A percentile compares a stretch with the other conserved stretches of the same genome.
Conservation (phyloP, 2,797 vertebrate genomes). For the Scleropages formosus region DNA sequence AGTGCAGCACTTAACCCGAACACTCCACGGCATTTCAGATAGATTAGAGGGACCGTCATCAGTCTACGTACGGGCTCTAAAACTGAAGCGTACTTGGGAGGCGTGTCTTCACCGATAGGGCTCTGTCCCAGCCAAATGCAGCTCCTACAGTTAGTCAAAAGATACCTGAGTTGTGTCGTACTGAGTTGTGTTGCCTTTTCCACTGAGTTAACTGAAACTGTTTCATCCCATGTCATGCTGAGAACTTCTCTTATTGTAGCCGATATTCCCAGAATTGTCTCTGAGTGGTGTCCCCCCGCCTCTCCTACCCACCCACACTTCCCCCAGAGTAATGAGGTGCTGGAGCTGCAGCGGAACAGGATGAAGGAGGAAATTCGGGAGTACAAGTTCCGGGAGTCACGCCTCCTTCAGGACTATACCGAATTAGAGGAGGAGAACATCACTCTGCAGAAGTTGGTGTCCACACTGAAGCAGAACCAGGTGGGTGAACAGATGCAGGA, state of each 20-base stretch:
- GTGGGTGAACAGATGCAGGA: conserved; percentile 39
- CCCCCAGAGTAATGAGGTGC: conserved; percentile 83
- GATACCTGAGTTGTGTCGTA: too few species aligned
- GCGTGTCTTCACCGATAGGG: neutral
- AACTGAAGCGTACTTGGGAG: neutral
- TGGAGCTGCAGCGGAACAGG: conserved; percentile 85
- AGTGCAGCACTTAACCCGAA: too few species aligned
- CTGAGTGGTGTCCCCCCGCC: neutral
- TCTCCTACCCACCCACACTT: neutral
- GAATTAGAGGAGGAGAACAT: conserved; percentile 98
- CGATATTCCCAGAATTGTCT: neutral
- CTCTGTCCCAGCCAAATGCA: neutral
- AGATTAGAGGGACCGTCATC: too few species aligned
- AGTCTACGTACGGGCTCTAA: neutral
- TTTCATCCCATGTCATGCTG: neutral
- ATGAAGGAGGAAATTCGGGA: conserved; percentile 97
- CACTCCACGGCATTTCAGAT: too few species aligned
- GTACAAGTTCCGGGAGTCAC: conserved; percentile 91
- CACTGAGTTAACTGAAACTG: too few species aligned
- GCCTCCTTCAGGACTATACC: conserved; percentile 94
- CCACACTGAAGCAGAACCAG: conserved; percentile 79
- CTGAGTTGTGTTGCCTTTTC: too few species aligned
- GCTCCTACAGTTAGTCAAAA: too few species aligned
- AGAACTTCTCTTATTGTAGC: neutral
- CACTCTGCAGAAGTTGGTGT: conserved; percentile 93